Conservation (phyloP, 2,797 vertebrate genomes). For the Hippopotamyrus pictus region DNA sequence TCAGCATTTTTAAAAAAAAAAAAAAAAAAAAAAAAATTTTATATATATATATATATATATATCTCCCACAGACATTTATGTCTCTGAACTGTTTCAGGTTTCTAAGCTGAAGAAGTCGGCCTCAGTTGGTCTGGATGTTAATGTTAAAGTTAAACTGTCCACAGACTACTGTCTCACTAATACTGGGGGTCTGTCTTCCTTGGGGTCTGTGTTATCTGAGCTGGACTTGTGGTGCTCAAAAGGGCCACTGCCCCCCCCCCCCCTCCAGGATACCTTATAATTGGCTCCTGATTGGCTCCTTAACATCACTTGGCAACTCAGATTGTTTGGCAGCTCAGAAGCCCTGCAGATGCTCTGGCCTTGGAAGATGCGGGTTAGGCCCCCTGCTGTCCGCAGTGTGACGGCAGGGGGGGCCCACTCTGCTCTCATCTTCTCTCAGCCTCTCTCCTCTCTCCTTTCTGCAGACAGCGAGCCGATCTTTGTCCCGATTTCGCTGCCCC, state of each 20-base stretch:
- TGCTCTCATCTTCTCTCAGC: slow-evolving; percentile 23
- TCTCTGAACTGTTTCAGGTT: neutral
- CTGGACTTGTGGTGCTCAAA: neutral
- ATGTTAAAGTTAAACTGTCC: neutral
- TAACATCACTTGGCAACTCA: neutral
- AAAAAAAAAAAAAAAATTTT: too few relatives aligned
- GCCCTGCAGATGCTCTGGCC: neutral
- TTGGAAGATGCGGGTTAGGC: neutral
- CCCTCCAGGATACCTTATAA: neutral
- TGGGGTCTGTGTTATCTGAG: neutral
- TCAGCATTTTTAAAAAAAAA: neutral
- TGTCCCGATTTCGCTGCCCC: slow-evolving; percentile 65
- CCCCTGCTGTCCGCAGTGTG: neutral
- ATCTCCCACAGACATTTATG: neutral
- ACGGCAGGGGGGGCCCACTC: neutral
- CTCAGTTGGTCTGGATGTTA: neutral
- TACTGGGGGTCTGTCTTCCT: neutral
- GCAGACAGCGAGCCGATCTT: slow-evolving; percentile 72
- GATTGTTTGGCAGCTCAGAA: neutral
- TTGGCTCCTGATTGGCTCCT: neutral
- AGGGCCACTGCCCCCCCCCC: neutral
- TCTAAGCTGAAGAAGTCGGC: neutral
- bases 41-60: neutral
- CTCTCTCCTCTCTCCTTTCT: slow-evolving; percentile 40
- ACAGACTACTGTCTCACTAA: neutral